Percentiles rank a stretch among this genome's conserved stretches.
These are phyloP conservation scores for Corythornis leucogaster DNA, from an alignment of 2,797 vertebrate species.

Conservation along the genomic window DNA sequence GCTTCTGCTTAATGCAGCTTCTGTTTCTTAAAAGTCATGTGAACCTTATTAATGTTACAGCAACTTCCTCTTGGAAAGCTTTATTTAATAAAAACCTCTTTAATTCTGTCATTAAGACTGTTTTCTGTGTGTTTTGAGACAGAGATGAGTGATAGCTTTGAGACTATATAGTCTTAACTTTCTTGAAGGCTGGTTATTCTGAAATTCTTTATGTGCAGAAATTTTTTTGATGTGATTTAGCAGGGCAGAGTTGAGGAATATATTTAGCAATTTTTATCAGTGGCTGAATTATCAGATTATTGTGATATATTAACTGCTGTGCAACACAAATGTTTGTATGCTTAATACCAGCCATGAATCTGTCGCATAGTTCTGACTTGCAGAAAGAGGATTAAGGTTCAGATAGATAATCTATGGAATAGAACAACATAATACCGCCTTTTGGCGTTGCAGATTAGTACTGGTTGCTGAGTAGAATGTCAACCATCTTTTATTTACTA, in stretches of 20 bases:
- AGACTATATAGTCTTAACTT: not conserved
- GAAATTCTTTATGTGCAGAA: not conserved
- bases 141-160: not conserved
- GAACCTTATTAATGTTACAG: not conserved
- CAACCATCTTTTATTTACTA: not conserved
- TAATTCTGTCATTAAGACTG: not conserved
- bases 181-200: not conserved
- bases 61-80: not conserved
- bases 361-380: not conserved
- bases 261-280: not conserved
- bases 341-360: not conserved
- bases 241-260: not conserved
- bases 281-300: not conserved
- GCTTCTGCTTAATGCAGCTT: not conserved
- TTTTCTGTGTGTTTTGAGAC: not conserved
- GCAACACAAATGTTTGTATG: not conserved
- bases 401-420: not conserved
- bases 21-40: not conserved
- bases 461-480: not conserved
- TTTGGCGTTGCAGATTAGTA: not conserved
- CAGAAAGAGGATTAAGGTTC: constrained; percentile 43
- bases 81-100: not conserved
- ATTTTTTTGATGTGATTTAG: not conserved
- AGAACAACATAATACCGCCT: not conserved
- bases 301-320: not conserved